These are phyloP conservation scores for Cryptoprocta ferox DNA, from an alignment of 2,797 vertebrate genomes.

Conservation along the genomic window DNA sequence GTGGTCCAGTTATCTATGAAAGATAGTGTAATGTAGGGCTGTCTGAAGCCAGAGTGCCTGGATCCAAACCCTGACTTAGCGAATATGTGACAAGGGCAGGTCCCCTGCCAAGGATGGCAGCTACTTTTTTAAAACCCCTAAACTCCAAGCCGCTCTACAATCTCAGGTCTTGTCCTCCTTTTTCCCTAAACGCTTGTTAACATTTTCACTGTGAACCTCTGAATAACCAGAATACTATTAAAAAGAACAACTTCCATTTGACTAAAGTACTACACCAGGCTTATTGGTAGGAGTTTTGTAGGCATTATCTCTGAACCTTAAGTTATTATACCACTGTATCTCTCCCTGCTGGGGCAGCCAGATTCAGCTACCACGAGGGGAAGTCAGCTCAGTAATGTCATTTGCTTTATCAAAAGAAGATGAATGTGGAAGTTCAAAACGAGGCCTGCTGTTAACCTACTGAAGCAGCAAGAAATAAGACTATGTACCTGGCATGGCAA, in stretches of 20 bases:
- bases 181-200: not conserved
- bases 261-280: not conserved
- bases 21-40: not conserved
- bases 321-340: not conserved
- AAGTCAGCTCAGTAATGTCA: not conserved
- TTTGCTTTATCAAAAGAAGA: not conserved
- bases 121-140: not conserved
- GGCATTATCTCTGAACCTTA: not conserved
- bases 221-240: not conserved
- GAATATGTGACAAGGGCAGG: not conserved
- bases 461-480: not conserved
- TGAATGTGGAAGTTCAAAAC: not conserved
- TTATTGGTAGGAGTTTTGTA: not conserved
- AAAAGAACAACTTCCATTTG: not conserved
- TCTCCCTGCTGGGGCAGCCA: not conserved
- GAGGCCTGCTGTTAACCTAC: not conserved
- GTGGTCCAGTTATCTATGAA: not conserved
- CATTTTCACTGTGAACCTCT: not conserved
- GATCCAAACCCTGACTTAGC: not conserved
- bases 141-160: not conserved
- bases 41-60: not conserved
- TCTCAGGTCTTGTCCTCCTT: not conserved
- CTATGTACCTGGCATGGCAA: not conserved
- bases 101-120: not conserved
- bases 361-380: not conserved